Percentiles rank a stretch among this genome's conserved stretches.
phyloP scores from a whole-genome alignment of 2,113 vertebrate species.

The Sceloporus undulatus region DNA sequence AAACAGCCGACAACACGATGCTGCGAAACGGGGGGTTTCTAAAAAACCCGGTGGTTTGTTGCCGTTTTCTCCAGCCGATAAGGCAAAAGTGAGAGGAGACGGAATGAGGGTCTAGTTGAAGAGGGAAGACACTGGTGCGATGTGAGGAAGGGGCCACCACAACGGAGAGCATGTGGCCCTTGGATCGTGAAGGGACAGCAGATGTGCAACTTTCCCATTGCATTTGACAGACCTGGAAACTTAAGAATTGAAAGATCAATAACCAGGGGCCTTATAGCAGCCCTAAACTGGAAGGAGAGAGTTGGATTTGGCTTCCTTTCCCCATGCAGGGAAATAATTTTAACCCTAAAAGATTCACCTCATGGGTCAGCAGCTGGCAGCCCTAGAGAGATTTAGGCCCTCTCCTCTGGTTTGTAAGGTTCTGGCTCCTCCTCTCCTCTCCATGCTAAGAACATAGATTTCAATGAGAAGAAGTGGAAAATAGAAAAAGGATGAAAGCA shows the following conservation, averaged over 20 bases:
- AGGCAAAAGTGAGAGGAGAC: conserved; percentile 43
- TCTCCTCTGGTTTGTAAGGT: not conserved
- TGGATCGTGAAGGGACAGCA: not conserved
- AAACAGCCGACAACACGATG: conserved; percentile 50
- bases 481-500: too few relatives aligned
- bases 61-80: not conserved
- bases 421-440: not conserved
- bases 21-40: conserved; percentile 54
- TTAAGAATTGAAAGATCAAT: not conserved
- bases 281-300: conserved; percentile 27
- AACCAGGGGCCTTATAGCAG: not conserved
- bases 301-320: conserved; percentile 35
- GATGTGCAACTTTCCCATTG: not conserved
- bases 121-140: too few relatives aligned
- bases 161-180: not conserved
- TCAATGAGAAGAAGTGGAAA: not conserved
- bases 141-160: not conserved
- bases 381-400: too few relatives aligned
- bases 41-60: conserved; percentile 37
- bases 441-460: not conserved
- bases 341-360: accelerated
- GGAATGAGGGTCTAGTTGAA: conserved; percentile 12
- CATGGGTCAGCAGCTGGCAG: not conserved
- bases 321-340: conserved; percentile 16
- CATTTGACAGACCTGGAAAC: not conserved